These are phyloP conservation scores for Mya arenaria DNA, from an alignment of 1,140 invertebrate species.

Conservation along the genomic window DNA sequence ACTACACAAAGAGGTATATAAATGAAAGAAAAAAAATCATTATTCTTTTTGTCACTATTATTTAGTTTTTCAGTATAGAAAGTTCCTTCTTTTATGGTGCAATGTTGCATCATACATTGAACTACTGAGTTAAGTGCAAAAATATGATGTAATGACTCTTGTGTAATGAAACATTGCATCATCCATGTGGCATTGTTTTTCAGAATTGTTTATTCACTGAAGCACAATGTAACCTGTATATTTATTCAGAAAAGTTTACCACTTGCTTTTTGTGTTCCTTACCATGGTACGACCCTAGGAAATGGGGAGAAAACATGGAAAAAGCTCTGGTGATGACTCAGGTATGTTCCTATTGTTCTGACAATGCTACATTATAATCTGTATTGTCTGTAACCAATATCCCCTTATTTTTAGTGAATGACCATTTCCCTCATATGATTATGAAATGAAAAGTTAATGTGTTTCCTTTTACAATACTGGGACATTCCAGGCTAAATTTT, in stretches of 20 bases:
- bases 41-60: no score
- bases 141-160: slow-evolving; percentile 8
- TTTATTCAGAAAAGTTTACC: not conserved
- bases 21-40: no score
- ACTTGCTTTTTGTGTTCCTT: not conserved
- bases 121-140: not conserved
- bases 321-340: no score
- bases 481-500: no score
- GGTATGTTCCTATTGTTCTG: slow-evolving; percentile 15
- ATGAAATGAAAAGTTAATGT: no score
- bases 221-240: not conserved
- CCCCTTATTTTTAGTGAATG: slow-evolving; percentile 14
- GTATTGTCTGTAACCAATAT: slow-evolving; percentile 36
- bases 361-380: not conserved
- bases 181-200: not conserved
- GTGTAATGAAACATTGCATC: no score
- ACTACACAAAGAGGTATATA: no score
- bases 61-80: no score
- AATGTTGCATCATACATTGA: not conserved
- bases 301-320: no score
- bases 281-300: no score
- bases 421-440: no score
- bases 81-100: not conserved
- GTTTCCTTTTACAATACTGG: not conserved
- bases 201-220: not conserved